Evolutionary conservation across 2,113 vertebrate species (phyloP), one percentile per base, ranked within the genome.

Genomic region (Passer montanus): DNA sequence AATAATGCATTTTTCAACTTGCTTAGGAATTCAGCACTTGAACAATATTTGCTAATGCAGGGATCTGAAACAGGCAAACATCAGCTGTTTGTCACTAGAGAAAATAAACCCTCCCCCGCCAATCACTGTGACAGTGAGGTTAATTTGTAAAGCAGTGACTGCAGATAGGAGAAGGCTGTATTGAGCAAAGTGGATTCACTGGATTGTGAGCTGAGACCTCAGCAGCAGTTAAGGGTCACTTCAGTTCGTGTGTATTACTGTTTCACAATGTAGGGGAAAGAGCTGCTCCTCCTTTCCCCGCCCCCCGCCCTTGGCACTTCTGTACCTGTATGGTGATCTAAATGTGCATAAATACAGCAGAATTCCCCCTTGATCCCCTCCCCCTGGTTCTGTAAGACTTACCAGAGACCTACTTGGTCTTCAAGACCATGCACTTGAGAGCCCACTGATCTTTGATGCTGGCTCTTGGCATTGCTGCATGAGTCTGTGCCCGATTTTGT

Each of bases 1-100:
- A 97, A 90, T 80, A 80, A 92, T 70, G 52, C 63, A 44, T 90
- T 96, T 95, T 90, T 91, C 76, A 84, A 26, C 73, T 92, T 95
- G 64, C 72, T 91, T 95, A 83, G 88, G 50, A 94, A 91, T 94
- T 94, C 75, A 77, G 81, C 56, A 16, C 83, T 95, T 90, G 75
- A 91, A 81, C 52, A 84, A 39, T 91, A 92, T 92, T 90, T 93
- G 75, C 88, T 92, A 91, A 81, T 53, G 10, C 79, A 83, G 63
- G 73, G 64, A 87, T 87, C 84, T 95, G 69, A 94, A 94, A 80
- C 19, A 52, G 80, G 94, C 87, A 93, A 93, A 91, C 83, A 88
- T 87, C 72, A 75, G 68, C 52, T 93, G 73, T 87, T 88, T 89
- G 83, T 56, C 80, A 52, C 39, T 52, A 64, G 33, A 68, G 69